phyloP scores from a whole-genome alignment of 2,113 vertebrate genomes.

The Haemorhous mexicanus region DNA sequence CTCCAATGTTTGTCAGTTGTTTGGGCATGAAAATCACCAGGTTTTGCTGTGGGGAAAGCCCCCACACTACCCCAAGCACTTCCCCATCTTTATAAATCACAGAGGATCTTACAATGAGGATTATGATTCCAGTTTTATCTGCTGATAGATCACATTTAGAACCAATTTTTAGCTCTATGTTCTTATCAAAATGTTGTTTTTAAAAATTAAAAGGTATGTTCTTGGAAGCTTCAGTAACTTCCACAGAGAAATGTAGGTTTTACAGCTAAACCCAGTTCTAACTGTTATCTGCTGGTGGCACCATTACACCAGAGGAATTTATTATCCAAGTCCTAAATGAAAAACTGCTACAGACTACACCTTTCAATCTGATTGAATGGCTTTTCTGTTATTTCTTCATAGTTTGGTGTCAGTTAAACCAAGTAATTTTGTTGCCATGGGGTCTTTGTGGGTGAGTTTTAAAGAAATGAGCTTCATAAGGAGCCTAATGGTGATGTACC shows the following conservation, averaged over 20 bases:
- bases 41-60: not conserved
- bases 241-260: not conserved
- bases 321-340: not conserved
- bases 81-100: not conserved
- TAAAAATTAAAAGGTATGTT: not conserved
- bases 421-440: not conserved
- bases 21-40: not conserved
- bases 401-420: not conserved
- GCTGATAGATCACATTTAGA: not conserved
- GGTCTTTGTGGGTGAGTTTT: not conserved
- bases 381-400: not conserved
- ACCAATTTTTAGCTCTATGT: not conserved
- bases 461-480: not conserved
- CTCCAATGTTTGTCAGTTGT: not conserved
- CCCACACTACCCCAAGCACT: fast-evolving
- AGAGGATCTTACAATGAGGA: not conserved
- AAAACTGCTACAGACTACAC: not conserved
- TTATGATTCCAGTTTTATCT: not conserved
- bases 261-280: conserved; percentile 17
- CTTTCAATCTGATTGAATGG: not conserved
- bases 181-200: not conserved
- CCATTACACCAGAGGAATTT: conserved; percentile 43
- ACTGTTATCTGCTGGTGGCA: conserved; percentile 61
- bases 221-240: not conserved
- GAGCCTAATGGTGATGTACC: not conserved